These are phyloP conservation scores for Rapana venosa DNA, from an alignment of 2,888 invertebrate species.

Conservation along the genomic window DNA sequence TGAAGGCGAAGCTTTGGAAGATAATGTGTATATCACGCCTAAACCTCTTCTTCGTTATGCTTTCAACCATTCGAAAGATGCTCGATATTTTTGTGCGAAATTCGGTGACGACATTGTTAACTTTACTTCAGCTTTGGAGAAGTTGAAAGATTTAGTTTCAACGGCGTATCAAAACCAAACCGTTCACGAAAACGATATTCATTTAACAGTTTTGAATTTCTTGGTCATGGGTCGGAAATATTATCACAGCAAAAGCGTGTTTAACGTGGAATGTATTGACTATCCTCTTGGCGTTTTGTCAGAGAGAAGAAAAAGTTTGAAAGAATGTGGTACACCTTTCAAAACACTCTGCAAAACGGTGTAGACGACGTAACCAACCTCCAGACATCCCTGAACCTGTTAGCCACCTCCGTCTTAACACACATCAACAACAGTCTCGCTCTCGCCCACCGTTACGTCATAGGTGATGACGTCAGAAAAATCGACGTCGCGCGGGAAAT, in stretches of 20 bases:
- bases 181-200: constrained; percentile 54
- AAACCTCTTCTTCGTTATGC: constrained; percentile 61
- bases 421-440: constrained; percentile 48
- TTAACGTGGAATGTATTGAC: constrained; percentile 63
- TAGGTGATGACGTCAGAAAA: constrained; percentile 50
- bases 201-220: constrained; percentile 49
- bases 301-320: constrained; percentile 50
- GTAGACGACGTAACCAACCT: constrained; percentile 51
- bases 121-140: constrained; percentile 41
- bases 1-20: constrained; percentile 48
- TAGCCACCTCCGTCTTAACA: constrained; percentile 49
- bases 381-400: constrained; percentile 35
- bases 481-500: constrained; percentile 53
- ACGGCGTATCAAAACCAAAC: constrained; percentile 46
- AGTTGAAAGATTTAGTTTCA: constrained; percentile 47
- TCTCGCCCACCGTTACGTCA: constrained; percentile 48
- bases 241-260: constrained; percentile 59
- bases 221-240: constrained; percentile 55
- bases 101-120: constrained; percentile 52
- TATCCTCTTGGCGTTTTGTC: constrained; percentile 56
- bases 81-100: constrained; percentile 51
- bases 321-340: constrained; percentile 49
- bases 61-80: constrained; percentile 53
- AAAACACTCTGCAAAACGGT: constrained; percentile 44
- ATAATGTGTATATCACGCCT: constrained; percentile 62